A percentile compares a stretch with the other conserved stretches of the same genome.
Evolutionary conservation across 2,888 invertebrate genomes (phyloP).

Genomic region (Hydraecia micacea): DNA sequence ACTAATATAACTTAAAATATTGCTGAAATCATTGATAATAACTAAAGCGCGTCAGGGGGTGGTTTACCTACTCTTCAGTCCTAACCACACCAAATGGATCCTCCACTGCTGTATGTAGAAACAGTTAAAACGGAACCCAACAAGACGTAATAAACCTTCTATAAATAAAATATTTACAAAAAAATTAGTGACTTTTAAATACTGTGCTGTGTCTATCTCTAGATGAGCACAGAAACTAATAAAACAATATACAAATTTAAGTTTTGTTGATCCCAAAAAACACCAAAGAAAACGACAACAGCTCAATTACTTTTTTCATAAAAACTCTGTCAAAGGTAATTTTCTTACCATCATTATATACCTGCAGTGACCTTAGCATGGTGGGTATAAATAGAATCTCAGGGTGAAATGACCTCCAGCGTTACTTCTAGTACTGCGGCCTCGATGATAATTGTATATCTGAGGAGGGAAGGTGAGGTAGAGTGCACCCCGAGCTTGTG

Average conservation of each 20-base stretch:
- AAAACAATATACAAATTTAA: not conserved
- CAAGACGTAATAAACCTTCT: not conserved
- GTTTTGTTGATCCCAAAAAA: not conserved
- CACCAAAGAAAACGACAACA: not conserved
- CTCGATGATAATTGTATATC: constrained; percentile 74
- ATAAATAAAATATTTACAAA: not conserved
- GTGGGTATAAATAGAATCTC: constrained; percentile 72
- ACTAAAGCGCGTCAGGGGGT: not conserved
- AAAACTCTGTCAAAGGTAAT: constrained; percentile 1
- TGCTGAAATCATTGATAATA: not conserved
- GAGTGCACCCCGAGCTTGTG: constrained; percentile 82
- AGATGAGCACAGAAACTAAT: not conserved
- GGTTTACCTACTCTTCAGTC: not conserved
- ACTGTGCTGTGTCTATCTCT: not conserved
- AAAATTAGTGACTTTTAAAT: not conserved
- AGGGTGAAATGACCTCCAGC: constrained; percentile 80
- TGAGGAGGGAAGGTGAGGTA: constrained; percentile 70
- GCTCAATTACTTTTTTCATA: constrained; percentile 1
- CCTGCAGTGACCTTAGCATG: constrained; percentile 72
- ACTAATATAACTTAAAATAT: not conserved
- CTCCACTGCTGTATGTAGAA: not conserved
- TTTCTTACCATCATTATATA: constrained; percentile 22
- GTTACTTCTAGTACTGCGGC: constrained; percentile 71
- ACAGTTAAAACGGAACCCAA: not conserved
- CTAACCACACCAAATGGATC: not conserved